These are phyloP conservation scores for Pseudoips prasinana DNA, from an alignment of 2,888 invertebrate genomes.

Conservation along the genomic window DNA sequence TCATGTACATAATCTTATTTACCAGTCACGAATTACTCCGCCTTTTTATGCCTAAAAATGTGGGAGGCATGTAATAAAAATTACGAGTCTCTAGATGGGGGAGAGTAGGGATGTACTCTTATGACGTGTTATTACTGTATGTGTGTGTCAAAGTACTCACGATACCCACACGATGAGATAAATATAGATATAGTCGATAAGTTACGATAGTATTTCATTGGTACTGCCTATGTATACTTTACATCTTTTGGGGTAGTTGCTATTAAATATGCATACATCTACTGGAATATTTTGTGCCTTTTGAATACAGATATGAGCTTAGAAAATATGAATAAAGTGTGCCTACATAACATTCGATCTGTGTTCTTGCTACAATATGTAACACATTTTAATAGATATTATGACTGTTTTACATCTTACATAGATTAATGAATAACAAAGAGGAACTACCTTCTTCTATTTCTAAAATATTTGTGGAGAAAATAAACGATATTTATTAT, in stretches of 20 bases:
- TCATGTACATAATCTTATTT: conserved; percentile 72
- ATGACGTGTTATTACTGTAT: conserved; percentile 28
- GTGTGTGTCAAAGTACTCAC: neutral
- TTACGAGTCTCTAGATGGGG: conserved; percentile 31
- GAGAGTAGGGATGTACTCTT: conserved; percentile 27
- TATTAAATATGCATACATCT: neutral
- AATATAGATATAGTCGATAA: neutral
- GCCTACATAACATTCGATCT: too few relatives aligned
- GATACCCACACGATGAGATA: neutral
- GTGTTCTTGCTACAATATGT: too few relatives aligned
- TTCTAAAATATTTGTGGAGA: too few relatives aligned
- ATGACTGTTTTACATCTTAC: neutral
- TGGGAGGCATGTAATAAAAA: conserved; percentile 41
- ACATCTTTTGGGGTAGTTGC: neutral
- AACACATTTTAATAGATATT: neutral
- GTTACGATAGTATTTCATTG: conserved; percentile 5
- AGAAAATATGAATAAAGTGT: too few relatives aligned
- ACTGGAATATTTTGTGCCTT: neutral
- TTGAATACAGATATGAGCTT: too few relatives aligned
- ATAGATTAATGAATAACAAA: neutral
- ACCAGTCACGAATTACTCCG: conserved; percentile 54
- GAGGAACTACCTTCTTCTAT: too few relatives aligned
- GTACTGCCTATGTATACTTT: too few relatives aligned
- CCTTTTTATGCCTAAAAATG: conserved; percentile 44
- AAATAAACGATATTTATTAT: too few relatives aligned